Conservation (phyloP, 1,140 invertebrate genomes). For the Macrotrachela quadricornifera region DNA sequence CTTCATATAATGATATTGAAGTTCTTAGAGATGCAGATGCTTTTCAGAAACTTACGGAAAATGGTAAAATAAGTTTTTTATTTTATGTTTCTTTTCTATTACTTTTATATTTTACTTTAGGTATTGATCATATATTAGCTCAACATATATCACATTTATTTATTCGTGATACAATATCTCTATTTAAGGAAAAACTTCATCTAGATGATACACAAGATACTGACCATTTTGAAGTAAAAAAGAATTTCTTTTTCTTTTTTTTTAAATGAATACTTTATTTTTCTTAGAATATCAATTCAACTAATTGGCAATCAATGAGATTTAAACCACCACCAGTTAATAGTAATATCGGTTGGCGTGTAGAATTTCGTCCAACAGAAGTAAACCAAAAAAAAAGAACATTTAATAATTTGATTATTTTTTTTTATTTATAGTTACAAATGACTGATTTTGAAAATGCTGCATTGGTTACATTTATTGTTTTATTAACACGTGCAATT, state of each 20-base stretch:
- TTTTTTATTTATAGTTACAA: slow-evolving; percentile 36
- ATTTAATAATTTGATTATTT: too few species aligned
- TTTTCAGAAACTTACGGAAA: slow-evolving; percentile 54
- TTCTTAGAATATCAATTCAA: slow-evolving; percentile 84
- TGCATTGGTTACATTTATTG: slow-evolving; percentile 93
- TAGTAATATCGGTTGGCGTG: slow-evolving; percentile 90
- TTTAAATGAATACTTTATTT: neutral
- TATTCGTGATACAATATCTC: slow-evolving; percentile 75
- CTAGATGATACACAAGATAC: slow-evolving; percentile 6
- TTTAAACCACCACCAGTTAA: slow-evolving; percentile 71
- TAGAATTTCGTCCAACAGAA: slow-evolving; percentile 96
- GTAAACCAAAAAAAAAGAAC: too few species aligned
- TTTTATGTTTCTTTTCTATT: slow-evolving; percentile 10
- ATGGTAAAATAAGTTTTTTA: slow-evolving; percentile 34
- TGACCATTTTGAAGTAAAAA: slow-evolving; percentile 6
- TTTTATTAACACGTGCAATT: slow-evolving; percentile 82
- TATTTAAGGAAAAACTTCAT: slow-evolving; percentile 65
- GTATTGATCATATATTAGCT: slow-evolving; percentile 65
- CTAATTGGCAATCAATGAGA: slow-evolving; percentile 99
- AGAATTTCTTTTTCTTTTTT: too few species aligned
- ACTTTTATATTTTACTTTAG: slow-evolving; percentile 10
- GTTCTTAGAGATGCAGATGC: slow-evolving; percentile 63
- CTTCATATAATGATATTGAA: slow-evolving; percentile 71
- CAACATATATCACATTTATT: slow-evolving; percentile 93
- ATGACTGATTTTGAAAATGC: slow-evolving; percentile 95